Evolutionary conservation across 2,888 invertebrate genomes (phyloP), one percentile per base, ranked within the genome.

Genomic region (Caenorhabditis angaria): DNA sequence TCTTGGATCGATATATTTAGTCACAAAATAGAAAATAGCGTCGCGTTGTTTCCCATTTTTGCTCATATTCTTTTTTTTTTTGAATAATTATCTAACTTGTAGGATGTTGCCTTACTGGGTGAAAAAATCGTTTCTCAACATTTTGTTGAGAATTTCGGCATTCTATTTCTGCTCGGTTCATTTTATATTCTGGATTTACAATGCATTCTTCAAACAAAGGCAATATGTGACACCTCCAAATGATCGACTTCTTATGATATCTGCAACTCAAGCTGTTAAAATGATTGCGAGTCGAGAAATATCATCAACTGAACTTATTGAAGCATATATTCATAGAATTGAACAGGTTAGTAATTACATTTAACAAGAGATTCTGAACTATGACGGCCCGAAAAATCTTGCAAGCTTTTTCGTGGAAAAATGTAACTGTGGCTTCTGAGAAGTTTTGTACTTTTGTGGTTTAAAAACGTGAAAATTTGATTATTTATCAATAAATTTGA

Each of bases 231-330:
- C 86, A n/a, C 79, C 81, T 51, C 86, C 88, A 2, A 76, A 79
- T n/a, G 83, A 88, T 74, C 83, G 85, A 14, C 74, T 89, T 0
- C 85, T 89, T 28, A 78, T 88, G 29, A 82, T 85, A 55, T 86
- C 87, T 70, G 89, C 88, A 6, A 83, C 84, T 4, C 54, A 78
- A 54, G 81, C 89, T 27, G 88, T 88, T 2, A 79, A 80, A 53
- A 87, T 88, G 80, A 89, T 89, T 47, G 80, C 88, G 47, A 78
- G 76, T n/a, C 83, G 88, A 73, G 84, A 89, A 80, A 70, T 84
- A 10, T 71, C 78, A 20, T 71, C 81, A n/a, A 60, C 65, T 12
- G 79, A 77, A 5, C 72, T 85, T 27, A 67, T 85, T 12, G 78
- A 80, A 24, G 78, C 80, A n/a, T 85, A 84, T 69, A 85, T 85